phyloP scores from a whole-genome alignment of 2,888 invertebrate species.

The Papilio demoleus region DNA sequence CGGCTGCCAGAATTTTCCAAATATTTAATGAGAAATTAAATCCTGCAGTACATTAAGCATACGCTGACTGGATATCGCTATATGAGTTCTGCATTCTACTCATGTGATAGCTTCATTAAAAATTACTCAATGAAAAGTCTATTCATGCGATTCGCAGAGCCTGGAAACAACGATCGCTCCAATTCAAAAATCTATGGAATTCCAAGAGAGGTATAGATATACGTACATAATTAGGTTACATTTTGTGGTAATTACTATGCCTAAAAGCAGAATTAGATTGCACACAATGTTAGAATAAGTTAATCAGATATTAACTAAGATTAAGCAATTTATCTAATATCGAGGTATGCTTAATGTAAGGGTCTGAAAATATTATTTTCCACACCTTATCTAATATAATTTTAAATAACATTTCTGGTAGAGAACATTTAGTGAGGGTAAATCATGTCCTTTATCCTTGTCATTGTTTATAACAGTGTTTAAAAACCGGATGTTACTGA shows the following conservation, averaged over 20 bases:
- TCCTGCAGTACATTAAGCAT: background rate
- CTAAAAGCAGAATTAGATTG: background rate
- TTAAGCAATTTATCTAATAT: background rate
- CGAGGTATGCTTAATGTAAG: background rate
- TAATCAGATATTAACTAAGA: too few relatives aligned
- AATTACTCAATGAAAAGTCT: constrained; percentile 55
- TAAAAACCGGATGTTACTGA: background rate
- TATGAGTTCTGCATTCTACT: background rate
- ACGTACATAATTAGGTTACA: background rate
- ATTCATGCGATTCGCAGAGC: constrained; percentile 51
- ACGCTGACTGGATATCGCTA: too few relatives aligned
- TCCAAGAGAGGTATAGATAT: constrained; percentile 7
- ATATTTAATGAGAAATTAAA: background rate
- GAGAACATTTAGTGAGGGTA: background rate
- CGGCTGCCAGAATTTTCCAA: too few relatives aligned
- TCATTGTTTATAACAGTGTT: constrained; percentile 3
- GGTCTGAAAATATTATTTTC: background rate
- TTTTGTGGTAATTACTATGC: background rate
- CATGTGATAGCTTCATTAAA: constrained; percentile 48
- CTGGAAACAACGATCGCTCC: constrained; percentile 48
- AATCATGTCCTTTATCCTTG: background rate
- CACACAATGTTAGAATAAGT: too few relatives aligned
- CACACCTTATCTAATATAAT: background rate
- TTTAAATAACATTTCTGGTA: background rate
- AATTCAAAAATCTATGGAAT: constrained; percentile 39